Conservation (phyloP, 1,140 invertebrate species). For the Camponotus floridanus region DNA sequence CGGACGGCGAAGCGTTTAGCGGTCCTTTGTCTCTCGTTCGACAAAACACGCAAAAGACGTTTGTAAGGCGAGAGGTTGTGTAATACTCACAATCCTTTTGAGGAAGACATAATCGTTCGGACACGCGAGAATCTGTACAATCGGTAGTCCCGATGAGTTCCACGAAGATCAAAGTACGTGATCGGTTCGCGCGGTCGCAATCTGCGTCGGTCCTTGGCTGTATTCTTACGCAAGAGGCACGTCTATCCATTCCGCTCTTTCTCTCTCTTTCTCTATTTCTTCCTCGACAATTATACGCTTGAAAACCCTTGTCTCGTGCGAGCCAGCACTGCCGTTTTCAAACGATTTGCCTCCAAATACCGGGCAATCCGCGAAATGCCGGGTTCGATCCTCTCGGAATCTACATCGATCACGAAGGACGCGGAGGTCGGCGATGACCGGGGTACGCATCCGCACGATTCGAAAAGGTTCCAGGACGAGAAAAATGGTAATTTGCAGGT, state of each 20-base stretch:
- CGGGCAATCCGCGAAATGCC: constrained; percentile 62
- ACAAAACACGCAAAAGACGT: constrained; percentile 30
- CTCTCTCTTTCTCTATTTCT: not conserved
- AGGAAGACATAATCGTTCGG: constrained; percentile 60
- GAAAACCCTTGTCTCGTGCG: constrained; percentile 42
- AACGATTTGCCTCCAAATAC: constrained; percentile 36
- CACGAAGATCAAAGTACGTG: constrained; percentile 60
- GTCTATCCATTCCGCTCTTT: not conserved
- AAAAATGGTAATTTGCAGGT: constrained; percentile 65
- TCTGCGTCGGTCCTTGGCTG: constrained; percentile 60
- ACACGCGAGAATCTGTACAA: constrained; percentile 62
- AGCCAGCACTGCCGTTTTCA: constrained; percentile 35
- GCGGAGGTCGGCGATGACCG: constrained; percentile 22
- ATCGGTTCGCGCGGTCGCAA: constrained; percentile 39
- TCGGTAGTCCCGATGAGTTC: constrained; percentile 54
- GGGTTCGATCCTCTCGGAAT: constrained; percentile 43
- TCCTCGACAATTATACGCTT: constrained; percentile 67
- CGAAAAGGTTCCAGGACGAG: constrained; percentile 38
- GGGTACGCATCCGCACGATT: constrained; percentile 26
- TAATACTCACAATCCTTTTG: constrained; percentile 47
- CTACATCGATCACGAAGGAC: constrained; percentile 64
- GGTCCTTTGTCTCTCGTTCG: constrained; percentile 44
- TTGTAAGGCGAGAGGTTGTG: constrained; percentile 51
- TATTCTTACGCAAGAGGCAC: constrained; percentile 67
- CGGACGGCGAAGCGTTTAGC: constrained; percentile 24